Evolutionary conservation across 2,888 invertebrate species (phyloP).

Genomic region (Drosophila rubida): DNA sequence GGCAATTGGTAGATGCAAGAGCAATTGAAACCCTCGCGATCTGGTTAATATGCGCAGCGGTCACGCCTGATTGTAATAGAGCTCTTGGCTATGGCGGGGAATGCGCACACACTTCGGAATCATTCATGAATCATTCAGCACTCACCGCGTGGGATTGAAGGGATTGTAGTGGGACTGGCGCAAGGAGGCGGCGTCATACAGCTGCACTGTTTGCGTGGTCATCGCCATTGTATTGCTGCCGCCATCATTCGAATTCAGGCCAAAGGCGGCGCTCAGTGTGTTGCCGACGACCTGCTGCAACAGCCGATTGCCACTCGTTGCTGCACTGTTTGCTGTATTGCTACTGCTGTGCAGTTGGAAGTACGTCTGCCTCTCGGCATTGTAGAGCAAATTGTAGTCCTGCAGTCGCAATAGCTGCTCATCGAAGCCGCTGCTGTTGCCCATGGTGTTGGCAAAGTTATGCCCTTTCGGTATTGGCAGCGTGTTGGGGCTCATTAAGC

Average conservation of each 20-base stretch:
- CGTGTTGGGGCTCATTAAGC: constrained; percentile 54
- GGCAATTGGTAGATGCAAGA: neutral
- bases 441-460: constrained; percentile 28
- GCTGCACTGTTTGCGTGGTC: constrained; percentile 69
- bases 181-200: constrained; percentile 79
- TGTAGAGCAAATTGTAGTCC: constrained; percentile 80
- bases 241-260: constrained; percentile 44
- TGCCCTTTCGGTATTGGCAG: constrained; percentile 62
- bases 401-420: constrained; percentile 72
- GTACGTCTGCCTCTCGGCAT: constrained; percentile 80
- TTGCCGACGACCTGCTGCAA: constrained; percentile 73
- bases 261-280: constrained; percentile 76
- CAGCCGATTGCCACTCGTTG: constrained; percentile 41
- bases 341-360: constrained; percentile 75
- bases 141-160: constrained; percentile 83
- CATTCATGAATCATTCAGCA: constrained; percentile 31
- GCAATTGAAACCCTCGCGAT: neutral
- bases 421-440: constrained; percentile 19
- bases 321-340: constrained; percentile 5
- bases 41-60: neutral
- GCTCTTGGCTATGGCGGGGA: no score
- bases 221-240: constrained; percentile 14
- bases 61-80: neutral
- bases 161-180: constrained; percentile 81
- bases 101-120: neutral